Conservation (phyloP, 92 coral and sea anemone genomes). For the Porites evermanni region DNA sequence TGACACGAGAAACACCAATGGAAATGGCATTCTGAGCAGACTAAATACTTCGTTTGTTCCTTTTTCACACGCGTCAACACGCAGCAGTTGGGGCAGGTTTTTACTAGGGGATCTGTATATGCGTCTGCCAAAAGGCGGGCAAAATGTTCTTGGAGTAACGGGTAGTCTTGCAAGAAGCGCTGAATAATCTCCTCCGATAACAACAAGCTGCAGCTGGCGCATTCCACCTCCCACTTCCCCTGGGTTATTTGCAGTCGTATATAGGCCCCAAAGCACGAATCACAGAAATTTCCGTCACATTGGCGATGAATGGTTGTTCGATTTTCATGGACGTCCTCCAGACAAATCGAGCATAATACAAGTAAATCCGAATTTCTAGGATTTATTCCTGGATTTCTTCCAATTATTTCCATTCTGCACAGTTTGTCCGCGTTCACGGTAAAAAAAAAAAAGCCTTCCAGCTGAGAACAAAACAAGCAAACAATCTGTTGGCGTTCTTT, state of each 20-base stretch:
- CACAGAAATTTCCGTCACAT: conserved; percentile 28
- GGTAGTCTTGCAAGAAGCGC: conserved; percentile 32
- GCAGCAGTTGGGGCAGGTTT: conserved; percentile 54
- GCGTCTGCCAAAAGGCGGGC: conserved; percentile 33
- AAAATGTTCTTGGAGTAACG: conserved; percentile 49
- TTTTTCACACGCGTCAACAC: conserved; percentile 15
- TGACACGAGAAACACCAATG: conserved; percentile 48
- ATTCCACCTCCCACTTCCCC: conserved; percentile 37
- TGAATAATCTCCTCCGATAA: conserved; percentile 6
- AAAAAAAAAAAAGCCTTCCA: background rate
- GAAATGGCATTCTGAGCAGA: conserved; percentile 31
- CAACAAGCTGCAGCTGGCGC: conserved; percentile 40
- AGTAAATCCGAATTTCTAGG: background rate
- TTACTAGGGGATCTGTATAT: conserved; percentile 26
- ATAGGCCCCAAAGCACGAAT: conserved; percentile 52
- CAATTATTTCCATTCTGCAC: conserved; percentile 11
- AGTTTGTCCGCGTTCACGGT: background rate
- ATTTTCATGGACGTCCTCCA: conserved; percentile 10
- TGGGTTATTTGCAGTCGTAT: conserved; percentile 39
- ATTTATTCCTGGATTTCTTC: background rate
- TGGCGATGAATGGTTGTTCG: conserved; percentile 17
- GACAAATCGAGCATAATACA: conserved; percentile 30
- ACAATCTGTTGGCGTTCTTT: background rate
- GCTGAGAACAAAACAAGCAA: conserved; percentile 6
- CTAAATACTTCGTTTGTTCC: conserved; percentile 3